Percentiles rank a stretch among this genome's conserved stretches.
Evolutionary conservation across 2,888 invertebrate genomes (phyloP).

Genomic region (Microplitis deprimator): DNA sequence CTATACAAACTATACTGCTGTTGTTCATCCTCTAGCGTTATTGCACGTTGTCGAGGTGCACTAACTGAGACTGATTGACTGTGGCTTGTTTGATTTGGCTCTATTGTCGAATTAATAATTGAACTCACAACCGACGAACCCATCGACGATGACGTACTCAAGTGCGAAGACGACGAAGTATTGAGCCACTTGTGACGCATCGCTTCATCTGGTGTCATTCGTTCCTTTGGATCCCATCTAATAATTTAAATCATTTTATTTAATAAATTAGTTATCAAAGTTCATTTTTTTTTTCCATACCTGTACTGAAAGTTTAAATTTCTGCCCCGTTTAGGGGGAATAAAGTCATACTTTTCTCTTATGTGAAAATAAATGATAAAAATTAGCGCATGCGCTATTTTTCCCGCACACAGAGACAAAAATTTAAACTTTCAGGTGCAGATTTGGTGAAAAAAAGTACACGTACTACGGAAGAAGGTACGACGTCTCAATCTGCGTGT

Average conservation of each 20-base stretch:
- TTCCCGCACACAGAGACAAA: no score
- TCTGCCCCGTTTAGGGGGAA: no score
- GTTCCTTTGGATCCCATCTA: conserved; percentile 93
- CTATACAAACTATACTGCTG: conserved; percentile 71
- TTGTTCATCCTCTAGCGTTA: conserved; percentile 69
- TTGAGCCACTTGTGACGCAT: conserved; percentile 90
- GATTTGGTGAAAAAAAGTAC: no score
- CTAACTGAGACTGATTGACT: conserved; percentile 61
- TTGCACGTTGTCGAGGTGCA: conserved; percentile 73
- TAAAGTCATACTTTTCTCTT: no score
- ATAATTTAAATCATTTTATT: conserved; percentile 46
- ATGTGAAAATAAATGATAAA: no score
- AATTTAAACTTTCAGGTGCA: no score
- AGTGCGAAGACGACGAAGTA: conserved; percentile 68
- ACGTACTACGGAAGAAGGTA: no score
- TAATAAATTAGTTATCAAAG: conserved; percentile 1
- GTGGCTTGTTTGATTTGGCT: conserved; percentile 54
- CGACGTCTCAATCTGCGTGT: no score
- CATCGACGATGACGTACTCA: conserved; percentile 58
- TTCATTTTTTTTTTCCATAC: neutral
- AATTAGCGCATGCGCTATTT: no score
- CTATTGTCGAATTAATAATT: conserved; percentile 55
- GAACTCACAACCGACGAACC: conserved; percentile 56
- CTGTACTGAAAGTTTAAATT: no score
- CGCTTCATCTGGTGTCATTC: conserved; percentile 93